Evolutionary conservation across 1,140 invertebrate genomes (phyloP).

Genomic region (Probaryconus sp.): DNA sequence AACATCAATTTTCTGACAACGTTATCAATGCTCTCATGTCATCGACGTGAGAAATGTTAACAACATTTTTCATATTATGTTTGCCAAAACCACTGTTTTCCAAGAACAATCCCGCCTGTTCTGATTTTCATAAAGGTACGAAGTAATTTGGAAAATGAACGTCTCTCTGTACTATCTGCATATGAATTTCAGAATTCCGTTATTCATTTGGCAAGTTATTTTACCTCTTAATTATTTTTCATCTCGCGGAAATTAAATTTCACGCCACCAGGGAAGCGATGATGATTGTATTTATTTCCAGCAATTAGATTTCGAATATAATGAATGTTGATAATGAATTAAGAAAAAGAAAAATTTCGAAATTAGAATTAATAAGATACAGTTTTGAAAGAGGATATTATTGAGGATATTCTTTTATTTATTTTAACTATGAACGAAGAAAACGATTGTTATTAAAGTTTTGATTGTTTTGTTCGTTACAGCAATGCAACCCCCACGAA

Average conservation of each 20-base stretch:
- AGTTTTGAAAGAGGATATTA: no score
- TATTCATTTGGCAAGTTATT: slow-evolving; percentile 27
- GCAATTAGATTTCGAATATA: slow-evolving; percentile 7
- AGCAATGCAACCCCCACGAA: slow-evolving; percentile 80
- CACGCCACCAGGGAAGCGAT: slow-evolving; percentile 14
- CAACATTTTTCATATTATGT: slow-evolving; percentile 22
- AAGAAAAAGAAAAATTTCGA: no score
- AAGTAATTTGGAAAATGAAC: slow-evolving; percentile 30
- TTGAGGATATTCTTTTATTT: no score
- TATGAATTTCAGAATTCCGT: neutral
- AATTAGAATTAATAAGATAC: no score
- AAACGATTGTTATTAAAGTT: slow-evolving; percentile 31
- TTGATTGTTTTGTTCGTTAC: slow-evolving; percentile 72
- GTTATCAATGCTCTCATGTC: slow-evolving; percentile 27
- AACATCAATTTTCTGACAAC: slow-evolving; percentile 33
- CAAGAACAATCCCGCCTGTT: slow-evolving; percentile 20
- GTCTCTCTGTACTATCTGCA: neutral
- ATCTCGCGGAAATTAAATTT: slow-evolving; percentile 25
- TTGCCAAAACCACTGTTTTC: slow-evolving; percentile 36
- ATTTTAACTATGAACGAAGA: no score
- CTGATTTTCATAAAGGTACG: slow-evolving; percentile 25
- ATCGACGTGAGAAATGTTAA: no score
- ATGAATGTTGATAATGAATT: no score
- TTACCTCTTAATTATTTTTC: slow-evolving; percentile 7
- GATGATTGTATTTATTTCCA: slow-evolving; percentile 9